These are phyloP conservation scores for Sorex fumeus DNA, from an alignment of 2,113 vertebrate genomes.

Conservation along the genomic window DNA sequence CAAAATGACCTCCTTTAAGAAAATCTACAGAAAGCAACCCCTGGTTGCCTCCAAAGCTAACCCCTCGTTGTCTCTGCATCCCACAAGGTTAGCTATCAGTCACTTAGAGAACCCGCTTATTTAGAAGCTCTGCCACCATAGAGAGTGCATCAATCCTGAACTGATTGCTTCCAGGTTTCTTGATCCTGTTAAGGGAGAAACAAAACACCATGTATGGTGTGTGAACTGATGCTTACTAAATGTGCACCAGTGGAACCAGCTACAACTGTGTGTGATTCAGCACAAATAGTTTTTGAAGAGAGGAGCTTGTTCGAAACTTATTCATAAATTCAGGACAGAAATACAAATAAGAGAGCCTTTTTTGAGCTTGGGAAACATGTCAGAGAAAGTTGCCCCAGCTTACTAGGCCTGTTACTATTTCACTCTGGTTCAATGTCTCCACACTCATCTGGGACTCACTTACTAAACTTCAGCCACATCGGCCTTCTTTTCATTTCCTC, in stretches of 20 bases:
- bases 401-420: background rate
- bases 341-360: background rate
- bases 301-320: background rate
- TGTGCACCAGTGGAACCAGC: background rate
- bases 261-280: background rate
- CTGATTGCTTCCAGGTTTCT: background rate
- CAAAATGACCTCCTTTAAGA: no score
- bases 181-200: background rate
- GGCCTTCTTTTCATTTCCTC: background rate
- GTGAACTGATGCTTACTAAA: background rate
- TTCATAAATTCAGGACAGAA: background rate
- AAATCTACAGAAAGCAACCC: no score
- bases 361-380: no score
- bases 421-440: background rate
- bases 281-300: constrained; percentile 9
- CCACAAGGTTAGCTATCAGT: no score
- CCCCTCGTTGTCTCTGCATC: no score
- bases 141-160: background rate
- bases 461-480: background rate
- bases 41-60: no score
- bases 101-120: no score
- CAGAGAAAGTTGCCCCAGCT: background rate
- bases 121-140: background rate
- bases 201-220: background rate
- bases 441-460: background rate